phyloP scores from a whole-genome alignment of 2,113 vertebrate species.

The Cathartes aura region DNA sequence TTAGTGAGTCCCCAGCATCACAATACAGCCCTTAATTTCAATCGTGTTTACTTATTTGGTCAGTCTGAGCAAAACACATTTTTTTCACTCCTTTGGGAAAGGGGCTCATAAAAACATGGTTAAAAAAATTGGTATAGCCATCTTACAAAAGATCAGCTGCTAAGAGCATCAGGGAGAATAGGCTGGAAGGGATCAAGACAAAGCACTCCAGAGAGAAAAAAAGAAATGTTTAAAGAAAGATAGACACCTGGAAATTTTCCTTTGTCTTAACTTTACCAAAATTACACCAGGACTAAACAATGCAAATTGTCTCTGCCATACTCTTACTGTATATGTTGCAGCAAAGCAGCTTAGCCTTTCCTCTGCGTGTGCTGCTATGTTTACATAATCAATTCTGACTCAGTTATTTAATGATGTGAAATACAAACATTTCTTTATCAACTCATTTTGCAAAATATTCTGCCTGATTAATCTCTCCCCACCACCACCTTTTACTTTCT shows the following conservation, averaged over 20 bases:
- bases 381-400: constrained; percentile 38
- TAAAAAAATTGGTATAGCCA: not conserved
- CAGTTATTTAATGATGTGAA: constrained; percentile 64
- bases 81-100: not conserved
- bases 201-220: not conserved
- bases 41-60: not conserved
- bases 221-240: not conserved
- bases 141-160: not conserved
- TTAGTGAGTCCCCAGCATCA: not conserved
- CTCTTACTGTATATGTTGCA: not conserved
- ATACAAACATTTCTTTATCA: constrained; percentile 71
- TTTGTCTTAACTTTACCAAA: not conserved
- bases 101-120: not conserved
- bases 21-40: not conserved
- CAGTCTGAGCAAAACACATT: not conserved
- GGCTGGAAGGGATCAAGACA: not conserved
- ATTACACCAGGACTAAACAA: not conserved
- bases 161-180: not conserved
- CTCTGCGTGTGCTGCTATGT: not conserved
- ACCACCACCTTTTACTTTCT: not conserved
- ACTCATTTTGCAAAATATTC: constrained; percentile 71
- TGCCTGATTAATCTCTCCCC: constrained; percentile 64
- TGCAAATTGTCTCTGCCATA: not conserved
- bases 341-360: not conserved
- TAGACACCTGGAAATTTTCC: not conserved